Base-by-base conservation (phyloP, 2,113 vertebrate species). In the Epinephelus fuscoguttatus region DNA sequence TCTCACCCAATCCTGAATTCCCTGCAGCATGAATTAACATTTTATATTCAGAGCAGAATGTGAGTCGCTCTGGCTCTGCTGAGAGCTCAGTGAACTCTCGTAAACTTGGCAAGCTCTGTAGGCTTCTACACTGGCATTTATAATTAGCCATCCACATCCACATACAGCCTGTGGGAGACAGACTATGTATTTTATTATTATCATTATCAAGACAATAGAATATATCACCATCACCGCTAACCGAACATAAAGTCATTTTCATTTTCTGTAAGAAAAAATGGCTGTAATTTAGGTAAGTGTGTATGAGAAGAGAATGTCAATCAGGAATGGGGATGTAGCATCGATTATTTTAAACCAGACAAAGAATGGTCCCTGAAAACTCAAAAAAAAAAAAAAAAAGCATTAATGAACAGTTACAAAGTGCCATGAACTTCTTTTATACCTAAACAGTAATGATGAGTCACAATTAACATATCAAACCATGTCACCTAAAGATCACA, bases 1-100 rank as follows among this genome's bases (percentile, higher is more conserved):
- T 92, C 90, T 93, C 86, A 40, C 86, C 86, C 91, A 92, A 89
- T 91, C 86, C 82, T 89, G 84, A 78, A 89, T 84, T 53, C 87
- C 93, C 94, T 79, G 90, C 87, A 89, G 94, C 93, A 77, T 81
- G 91, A 93, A 95, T 95, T 94, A 95, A 94, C 93, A 93, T 95
- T 95, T 95, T 87, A 92, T 92, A 92, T 94, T 93, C 86, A 84
- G 88, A 91, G 88, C 82, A 89, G 88, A 93, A 90, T 91, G 85
- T 78, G 87, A 92, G 85, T 85, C 63, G 78, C 80, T 91, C 85
- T 75, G 86, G 85, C 91, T 92, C 88, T 78, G 90, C 92, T 93
- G 67, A 84, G 80, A 94, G 93, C 94, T 91, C 71, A 81, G 81
- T 91, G 85, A 92, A 92, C 91, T 93, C 90, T 92, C 84, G 80